Evolutionary conservation across 2,113 vertebrate genomes (phyloP).

Genomic region (Tetraodon nigroviridis): DNA sequence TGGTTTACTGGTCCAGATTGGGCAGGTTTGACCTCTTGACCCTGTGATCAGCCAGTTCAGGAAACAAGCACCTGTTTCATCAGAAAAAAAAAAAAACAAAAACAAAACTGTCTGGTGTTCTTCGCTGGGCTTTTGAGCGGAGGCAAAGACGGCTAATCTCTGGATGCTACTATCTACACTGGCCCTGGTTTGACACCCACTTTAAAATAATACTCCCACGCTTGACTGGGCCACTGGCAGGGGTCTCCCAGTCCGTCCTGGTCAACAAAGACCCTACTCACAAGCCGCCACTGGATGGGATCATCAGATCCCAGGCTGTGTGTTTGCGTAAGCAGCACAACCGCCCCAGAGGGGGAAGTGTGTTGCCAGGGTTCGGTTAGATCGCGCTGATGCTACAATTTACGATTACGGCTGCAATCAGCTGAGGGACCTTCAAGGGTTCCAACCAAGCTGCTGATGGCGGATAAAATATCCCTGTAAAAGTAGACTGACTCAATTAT

Average conservation of each 20-base stretch:
- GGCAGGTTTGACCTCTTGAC: conserved; percentile 34
- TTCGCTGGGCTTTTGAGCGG: conserved; percentile 35
- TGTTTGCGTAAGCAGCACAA: conserved; percentile 54
- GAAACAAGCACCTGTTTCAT: conserved; percentile 45
- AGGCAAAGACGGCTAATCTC: conserved; percentile 52
- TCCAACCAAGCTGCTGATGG: background rate
- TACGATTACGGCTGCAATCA: conserved; percentile 26
- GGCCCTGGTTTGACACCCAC: conserved; percentile 60
- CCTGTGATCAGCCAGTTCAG: background rate
- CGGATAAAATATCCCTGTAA: background rate
- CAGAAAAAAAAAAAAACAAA: conserved; percentile 47
- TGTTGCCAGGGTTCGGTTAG: conserved; percentile 30
- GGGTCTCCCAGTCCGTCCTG: conserved; percentile 27
- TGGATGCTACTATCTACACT: conserved; percentile 56
- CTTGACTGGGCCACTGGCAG: conserved; percentile 39
- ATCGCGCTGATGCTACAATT: conserved; percentile 6
- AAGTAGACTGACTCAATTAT: no score
- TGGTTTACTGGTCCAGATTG: background rate
- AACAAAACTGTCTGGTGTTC: conserved; percentile 40
- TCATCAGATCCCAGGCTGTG: conserved; percentile 30
- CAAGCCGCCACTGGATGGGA: conserved; percentile 47
- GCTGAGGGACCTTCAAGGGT: conserved; percentile 25
- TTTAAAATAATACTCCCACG: conserved; percentile 64
- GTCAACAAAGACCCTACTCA: conserved; percentile 54
- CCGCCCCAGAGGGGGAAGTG: conserved; percentile 36